phyloP scores from a whole-genome alignment of 2,113 vertebrate genomes.

The Cyphomyrus discorhynchus region DNA sequence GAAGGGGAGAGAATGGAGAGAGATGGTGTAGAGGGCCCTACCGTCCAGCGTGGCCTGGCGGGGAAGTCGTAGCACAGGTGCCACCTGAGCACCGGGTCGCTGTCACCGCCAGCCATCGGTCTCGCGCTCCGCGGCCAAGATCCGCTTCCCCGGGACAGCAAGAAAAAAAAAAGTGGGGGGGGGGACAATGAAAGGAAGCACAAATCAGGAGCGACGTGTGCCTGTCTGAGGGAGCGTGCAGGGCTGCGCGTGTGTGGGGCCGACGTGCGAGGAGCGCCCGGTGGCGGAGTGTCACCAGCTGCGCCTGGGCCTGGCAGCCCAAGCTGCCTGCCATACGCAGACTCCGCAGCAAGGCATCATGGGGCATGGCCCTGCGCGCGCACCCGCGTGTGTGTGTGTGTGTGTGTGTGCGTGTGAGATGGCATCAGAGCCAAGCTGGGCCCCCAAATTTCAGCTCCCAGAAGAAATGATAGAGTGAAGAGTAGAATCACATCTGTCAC shows the following conservation, averaged over 20 bases:
- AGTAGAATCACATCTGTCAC: not conserved
- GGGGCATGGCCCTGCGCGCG: conserved; percentile 23
- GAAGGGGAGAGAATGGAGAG: conserved; percentile 12
- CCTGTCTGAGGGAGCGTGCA: conserved; percentile 13
- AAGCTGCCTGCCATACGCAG: conserved; percentile 53
- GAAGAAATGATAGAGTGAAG: not conserved
- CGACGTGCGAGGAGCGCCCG: conserved; percentile 49
- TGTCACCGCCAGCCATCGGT: conserved; percentile 57
- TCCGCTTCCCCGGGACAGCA: conserved; percentile 51
- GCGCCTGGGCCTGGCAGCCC: conserved; percentile 51
- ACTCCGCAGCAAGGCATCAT: conserved; percentile 36
- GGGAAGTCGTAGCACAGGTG: conserved; percentile 66
- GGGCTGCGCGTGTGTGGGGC: not conserved
- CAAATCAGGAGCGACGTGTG: conserved; percentile 49
- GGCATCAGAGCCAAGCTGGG: not conserved
- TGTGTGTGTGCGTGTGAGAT: conserved; percentile 1
- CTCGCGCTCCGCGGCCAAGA: conserved; percentile 46
- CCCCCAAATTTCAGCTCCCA: not conserved
- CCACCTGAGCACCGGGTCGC: conserved; percentile 65
- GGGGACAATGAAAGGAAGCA: conserved; percentile 31
- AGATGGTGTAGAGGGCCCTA: conserved; percentile 40
- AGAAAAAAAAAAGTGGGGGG: conserved; percentile 43
- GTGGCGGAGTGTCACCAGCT: conserved; percentile 62
- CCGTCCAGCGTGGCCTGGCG: conserved; percentile 69
- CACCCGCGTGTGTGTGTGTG: not conserved